A percentile compares a stretch with the other conserved stretches of the same genome.
Conservation (phyloP, 53 echinoderm and acorn worm genomes). For the Glandiceps talaboti region DNA sequence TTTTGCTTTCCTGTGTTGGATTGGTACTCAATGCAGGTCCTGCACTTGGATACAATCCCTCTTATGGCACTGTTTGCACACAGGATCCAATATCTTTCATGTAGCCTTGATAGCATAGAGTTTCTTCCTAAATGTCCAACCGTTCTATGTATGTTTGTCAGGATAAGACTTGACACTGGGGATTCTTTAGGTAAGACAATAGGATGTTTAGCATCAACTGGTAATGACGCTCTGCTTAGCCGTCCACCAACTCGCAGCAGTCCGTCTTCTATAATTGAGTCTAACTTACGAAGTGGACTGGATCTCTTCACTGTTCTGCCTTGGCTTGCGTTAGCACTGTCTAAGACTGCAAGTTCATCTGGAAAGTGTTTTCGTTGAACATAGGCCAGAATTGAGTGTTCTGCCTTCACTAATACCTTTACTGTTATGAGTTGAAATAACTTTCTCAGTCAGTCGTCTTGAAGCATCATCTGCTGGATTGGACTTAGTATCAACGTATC, state of each 20-base stretch:
- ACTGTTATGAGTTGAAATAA: conserved; percentile 7
- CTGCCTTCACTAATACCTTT: neutral
- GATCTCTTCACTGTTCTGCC: conserved; percentile 14
- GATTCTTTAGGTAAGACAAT: conserved; percentile 27
- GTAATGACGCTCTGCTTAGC: conserved; percentile 22
- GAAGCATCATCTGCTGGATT: conserved; percentile 67
- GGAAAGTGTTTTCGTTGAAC: neutral
- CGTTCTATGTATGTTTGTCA: conserved; percentile 22
- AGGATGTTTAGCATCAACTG: conserved; percentile 30
- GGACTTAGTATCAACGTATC: conserved; percentile 23
- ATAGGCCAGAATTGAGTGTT: neutral
- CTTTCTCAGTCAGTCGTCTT: conserved; percentile 28
- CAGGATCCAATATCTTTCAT: neutral
- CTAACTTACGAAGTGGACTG: conserved; percentile 14
- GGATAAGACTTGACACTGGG: conserved; percentile 34
- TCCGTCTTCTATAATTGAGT: conserved; percentile 21
- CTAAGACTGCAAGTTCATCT: neutral
- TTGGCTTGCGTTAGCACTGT: neutral
- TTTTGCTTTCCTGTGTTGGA: conserved; percentile 30
- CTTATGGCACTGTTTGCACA: neutral
- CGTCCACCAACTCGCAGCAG: conserved; percentile 27
- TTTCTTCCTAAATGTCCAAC: conserved; percentile 4
- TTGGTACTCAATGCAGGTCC: conserved; percentile 24
- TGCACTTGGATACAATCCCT: conserved; percentile 10
- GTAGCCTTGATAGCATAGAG: neutral